Conservation (phyloP, 2,113 vertebrate genomes). For the Anarhynchus alexandrinus region DNA sequence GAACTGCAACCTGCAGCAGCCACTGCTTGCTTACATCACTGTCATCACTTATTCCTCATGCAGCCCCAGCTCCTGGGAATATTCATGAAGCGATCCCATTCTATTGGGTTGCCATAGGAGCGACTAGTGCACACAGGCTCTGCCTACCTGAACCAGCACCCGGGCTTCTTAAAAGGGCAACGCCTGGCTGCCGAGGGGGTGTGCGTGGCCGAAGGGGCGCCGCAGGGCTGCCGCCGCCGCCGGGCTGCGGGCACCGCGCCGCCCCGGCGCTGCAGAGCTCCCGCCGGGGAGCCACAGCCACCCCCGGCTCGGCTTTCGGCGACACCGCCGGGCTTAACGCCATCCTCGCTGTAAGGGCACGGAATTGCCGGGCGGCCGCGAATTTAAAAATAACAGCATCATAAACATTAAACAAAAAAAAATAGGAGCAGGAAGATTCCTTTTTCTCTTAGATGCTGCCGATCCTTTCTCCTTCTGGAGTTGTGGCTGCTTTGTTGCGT, state of each 20-base stretch:
- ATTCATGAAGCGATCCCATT: constrained; percentile 87
- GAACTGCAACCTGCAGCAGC: constrained; percentile 65
- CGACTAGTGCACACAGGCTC: constrained; percentile 83
- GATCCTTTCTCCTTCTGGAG: not conserved
- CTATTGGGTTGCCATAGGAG: constrained; percentile 96
- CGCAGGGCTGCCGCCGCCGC: not conserved
- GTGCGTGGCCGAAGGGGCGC: not conserved
- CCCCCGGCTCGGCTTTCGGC: not conserved
- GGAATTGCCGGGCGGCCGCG: not conserved
- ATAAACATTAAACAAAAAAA: not conserved
- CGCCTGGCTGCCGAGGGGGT: not conserved
- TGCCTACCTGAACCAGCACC: constrained; percentile 83
- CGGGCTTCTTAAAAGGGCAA: constrained; percentile 83
- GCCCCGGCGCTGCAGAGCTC: not conserved
- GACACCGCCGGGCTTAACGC: not conserved
- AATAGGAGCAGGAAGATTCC: not conserved
- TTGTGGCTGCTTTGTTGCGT: not conserved
- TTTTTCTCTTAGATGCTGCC: not conserved
- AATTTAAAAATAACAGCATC: not conserved
- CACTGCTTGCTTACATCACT: constrained; percentile 79
- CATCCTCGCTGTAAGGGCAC: not conserved
- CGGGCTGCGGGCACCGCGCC: not conserved
- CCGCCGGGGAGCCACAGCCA: not conserved
- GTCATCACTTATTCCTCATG: constrained; percentile 86
- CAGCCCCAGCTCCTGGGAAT: constrained; percentile 86